Evolutionary conservation across 2,888 invertebrate species (phyloP).

Genomic region (Dysmachus trigonus): DNA sequence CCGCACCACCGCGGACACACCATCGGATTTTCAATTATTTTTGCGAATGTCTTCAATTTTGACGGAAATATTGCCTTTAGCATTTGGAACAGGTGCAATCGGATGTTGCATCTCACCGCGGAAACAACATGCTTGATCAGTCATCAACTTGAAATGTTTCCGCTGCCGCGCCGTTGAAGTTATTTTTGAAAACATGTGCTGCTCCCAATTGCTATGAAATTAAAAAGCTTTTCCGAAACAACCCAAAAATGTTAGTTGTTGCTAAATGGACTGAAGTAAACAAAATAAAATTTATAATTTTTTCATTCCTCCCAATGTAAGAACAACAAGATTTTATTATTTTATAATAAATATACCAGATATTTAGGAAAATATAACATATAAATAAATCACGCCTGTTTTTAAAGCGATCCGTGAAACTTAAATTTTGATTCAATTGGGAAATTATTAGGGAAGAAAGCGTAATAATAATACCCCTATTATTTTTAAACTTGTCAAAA

Average conservation of each 20-base stretch:
- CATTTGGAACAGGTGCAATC: not conserved
- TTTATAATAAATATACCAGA: too few species aligned
- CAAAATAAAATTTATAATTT: not conserved
- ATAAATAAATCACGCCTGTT: too few species aligned
- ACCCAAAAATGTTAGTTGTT: not conserved
- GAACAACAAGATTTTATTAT: too few species aligned
- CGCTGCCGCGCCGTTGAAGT: not conserved
- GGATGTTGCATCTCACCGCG: not conserved
- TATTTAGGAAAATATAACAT: too few species aligned
- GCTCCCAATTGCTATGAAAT: not conserved
- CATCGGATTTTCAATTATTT: not conserved
- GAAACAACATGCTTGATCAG: not conserved
- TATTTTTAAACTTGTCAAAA: too few species aligned
- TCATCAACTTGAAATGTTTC: not conserved
- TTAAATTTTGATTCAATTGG: too few species aligned
- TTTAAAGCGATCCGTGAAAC: too few species aligned
- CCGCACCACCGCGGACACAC: not conserved
- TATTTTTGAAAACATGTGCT: not conserved
- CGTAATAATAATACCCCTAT: too few species aligned
- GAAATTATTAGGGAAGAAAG: too few species aligned
- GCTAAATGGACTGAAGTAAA: not conserved
- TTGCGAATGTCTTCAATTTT: not conserved
- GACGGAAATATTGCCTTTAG: not conserved
- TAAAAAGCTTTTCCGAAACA: not conserved
- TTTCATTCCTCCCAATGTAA: not conserved